Conservation (phyloP, 2,113 vertebrate genomes). For the Gymnarchus niloticus region DNA sequence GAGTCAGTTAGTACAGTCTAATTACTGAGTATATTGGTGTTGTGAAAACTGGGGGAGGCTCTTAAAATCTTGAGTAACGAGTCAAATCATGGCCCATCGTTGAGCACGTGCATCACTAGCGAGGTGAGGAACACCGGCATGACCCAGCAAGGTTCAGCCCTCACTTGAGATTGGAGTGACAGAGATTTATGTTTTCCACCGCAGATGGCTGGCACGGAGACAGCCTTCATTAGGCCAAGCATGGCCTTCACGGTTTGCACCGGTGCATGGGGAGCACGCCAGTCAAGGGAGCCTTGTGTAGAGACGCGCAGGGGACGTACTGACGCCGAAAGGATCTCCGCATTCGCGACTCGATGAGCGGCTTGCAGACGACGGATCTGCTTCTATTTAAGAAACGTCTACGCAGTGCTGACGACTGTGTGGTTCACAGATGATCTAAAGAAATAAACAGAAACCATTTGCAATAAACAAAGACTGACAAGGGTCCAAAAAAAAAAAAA, state of each 20-base stretch:
- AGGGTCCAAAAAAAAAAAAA: slow-evolving; percentile 15
- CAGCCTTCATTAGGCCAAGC: slow-evolving; percentile 22
- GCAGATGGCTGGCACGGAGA: slow-evolving; percentile 34
- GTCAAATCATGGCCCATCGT: slow-evolving; percentile 29
- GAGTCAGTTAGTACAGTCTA: slow-evolving; percentile 55
- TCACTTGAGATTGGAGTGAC: slow-evolving; percentile 29
- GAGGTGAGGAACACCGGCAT: slow-evolving; percentile 21
- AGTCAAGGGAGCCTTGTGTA: slow-evolving; percentile 26
- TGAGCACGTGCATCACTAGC: slow-evolving; percentile 20
- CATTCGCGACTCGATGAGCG: slow-evolving; percentile 24
- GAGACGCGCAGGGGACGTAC: slow-evolving; percentile 19
- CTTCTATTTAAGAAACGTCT: not conserved
- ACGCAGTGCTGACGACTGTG: not conserved
- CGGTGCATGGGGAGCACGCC: slow-evolving; percentile 13
- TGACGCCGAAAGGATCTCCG: slow-evolving; percentile 18
- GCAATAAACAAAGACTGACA: slow-evolving; percentile 37
- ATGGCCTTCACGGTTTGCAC: slow-evolving; percentile 34
- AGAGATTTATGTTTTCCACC: slow-evolving; percentile 23
- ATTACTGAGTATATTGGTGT: slow-evolving; percentile 44
- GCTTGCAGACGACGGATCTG: slow-evolving; percentile 25
- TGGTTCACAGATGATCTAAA: slow-evolving; percentile 25
- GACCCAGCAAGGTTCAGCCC: not conserved
- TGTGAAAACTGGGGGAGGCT: slow-evolving; percentile 33
- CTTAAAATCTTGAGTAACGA: slow-evolving; percentile 47
- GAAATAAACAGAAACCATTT: slow-evolving; percentile 32